Evolutionary conservation across 2,113 vertebrate genomes (phyloP).

Genomic region (Tragulus kanchil): DNA sequence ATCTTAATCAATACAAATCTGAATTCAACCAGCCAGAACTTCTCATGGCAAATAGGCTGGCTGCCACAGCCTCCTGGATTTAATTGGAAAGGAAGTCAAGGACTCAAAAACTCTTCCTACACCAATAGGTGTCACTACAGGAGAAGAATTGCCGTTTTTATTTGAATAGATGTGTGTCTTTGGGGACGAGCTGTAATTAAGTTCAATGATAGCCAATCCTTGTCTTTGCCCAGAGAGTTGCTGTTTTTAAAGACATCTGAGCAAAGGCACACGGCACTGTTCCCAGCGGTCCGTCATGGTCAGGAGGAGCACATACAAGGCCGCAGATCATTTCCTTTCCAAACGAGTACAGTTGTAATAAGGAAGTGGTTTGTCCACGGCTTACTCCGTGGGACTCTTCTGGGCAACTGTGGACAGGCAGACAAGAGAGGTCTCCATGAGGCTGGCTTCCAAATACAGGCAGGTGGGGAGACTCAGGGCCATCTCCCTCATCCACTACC

Average conservation of each 20-base stretch:
- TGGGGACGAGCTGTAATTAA: neutral
- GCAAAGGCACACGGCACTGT: neutral
- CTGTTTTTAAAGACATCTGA: neutral
- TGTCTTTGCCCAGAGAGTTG: neutral
- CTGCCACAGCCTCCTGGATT: slow-evolving; percentile 28
- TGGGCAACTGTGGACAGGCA: slow-evolving; percentile 92
- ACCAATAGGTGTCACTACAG: slow-evolving; percentile 5
- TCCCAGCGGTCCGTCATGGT: fast-evolving
- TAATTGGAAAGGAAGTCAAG: slow-evolving; percentile 54
- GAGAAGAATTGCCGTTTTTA: neutral
- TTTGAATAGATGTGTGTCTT: neutral
- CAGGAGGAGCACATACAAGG: neutral
- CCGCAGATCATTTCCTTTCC: slow-evolving; percentile 54
- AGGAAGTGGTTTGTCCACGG: slow-evolving; percentile 64
- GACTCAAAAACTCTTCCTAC: neutral
- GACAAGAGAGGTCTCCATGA: neutral
- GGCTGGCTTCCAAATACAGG: fast-evolving
- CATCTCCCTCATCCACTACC: fast-evolving
- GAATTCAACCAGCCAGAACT: slow-evolving; percentile 53
- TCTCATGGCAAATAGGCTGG: slow-evolving; percentile 26
- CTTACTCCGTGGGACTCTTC: slow-evolving; percentile 93
- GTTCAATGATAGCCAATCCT: neutral
- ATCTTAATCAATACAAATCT: slow-evolving; percentile 69
- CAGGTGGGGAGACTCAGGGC: fast-evolving
- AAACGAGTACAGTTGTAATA: slow-evolving; percentile 77